A percentile compares a stretch with the other conserved stretches of the same genome.
phyloP scores from a whole-genome alignment of 2,888 invertebrate species.

The Cheilosia impressa region DNA sequence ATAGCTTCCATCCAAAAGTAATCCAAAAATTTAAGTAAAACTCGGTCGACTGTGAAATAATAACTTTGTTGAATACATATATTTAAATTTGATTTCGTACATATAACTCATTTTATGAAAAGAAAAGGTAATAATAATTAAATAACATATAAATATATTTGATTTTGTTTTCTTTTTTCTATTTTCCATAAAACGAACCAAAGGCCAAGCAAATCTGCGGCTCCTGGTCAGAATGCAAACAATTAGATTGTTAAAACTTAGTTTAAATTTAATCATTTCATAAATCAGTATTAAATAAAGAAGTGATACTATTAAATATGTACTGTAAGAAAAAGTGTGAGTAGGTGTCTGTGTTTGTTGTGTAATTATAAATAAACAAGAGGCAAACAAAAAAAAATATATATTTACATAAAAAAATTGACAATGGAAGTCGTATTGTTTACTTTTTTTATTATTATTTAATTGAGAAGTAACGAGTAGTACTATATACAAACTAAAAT shows the following conservation, averaged over 20 bases:
- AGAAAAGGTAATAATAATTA: conserved; percentile 70
- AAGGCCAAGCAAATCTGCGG: conserved; percentile 24
- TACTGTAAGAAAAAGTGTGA: conserved; percentile 10
- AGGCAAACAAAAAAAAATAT: conserved; percentile 37
- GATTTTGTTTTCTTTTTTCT: conserved; percentile 34
- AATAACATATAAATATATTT: conserved; percentile 75
- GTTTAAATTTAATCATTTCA: conserved; percentile 46
- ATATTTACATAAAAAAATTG: conserved; percentile 65
- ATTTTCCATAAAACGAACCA: conserved; percentile 62
- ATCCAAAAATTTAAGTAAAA: conserved; percentile 6
- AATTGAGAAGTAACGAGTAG: conserved; percentile 47
- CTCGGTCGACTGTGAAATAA: conserved; percentile 40
- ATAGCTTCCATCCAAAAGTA: too few relatives aligned
- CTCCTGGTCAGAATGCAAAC: conserved; percentile 64
- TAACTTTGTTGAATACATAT: conserved; percentile 69
- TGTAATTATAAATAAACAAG: conserved; percentile 69
- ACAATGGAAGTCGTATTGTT: conserved; percentile 35
- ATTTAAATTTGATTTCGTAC: conserved; percentile 69
- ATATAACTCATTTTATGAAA: conserved; percentile 68
- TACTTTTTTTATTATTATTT: neutral
- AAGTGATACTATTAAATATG: conserved; percentile 18
- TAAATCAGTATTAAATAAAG: conserved; percentile 60
- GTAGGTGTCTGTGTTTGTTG: conserved; percentile 25
- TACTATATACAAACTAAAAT: conserved; percentile 65
- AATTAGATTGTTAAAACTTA: conserved; percentile 73